Evolutionary conservation across 2,797 vertebrate genomes (phyloP).

Genomic region (Euphonia xanthogaster): DNA sequence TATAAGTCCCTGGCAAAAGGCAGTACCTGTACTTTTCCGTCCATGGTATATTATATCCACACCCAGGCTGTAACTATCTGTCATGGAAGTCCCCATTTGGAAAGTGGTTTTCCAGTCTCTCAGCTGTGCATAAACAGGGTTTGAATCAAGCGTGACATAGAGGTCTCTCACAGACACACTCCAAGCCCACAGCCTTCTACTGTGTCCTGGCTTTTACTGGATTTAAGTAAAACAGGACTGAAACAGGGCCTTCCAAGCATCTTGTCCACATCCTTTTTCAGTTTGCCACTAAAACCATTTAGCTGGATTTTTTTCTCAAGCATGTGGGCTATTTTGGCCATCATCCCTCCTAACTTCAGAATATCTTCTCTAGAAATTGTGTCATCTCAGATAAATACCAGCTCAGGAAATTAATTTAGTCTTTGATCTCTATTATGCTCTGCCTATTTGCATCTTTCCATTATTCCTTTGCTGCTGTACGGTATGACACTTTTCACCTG

Average conservation of each 20-base stretch:
- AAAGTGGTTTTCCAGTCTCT: constrained; percentile 22
- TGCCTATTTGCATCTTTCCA: not conserved
- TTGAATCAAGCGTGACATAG: not conserved
- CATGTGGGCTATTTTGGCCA: not conserved
- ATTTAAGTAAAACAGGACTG: not conserved
- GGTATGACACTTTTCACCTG: not conserved
- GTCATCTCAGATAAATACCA: not conserved
- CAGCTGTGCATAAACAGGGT: not conserved
- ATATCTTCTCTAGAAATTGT: not conserved
- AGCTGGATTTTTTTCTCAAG: not conserved
- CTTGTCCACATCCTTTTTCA: not conserved
- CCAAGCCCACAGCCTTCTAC: not conserved
- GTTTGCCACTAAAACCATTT: not conserved
- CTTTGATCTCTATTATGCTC: not conserved
- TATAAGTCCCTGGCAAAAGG: constrained; percentile 6
- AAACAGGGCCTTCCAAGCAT: not conserved
- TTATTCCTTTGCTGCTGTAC: not conserved
- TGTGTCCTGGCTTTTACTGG: not conserved
- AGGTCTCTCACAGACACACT: not conserved
- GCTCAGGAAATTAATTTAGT: not conserved
- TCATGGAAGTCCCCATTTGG: constrained; percentile 19
- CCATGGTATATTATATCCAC: constrained; percentile 32
- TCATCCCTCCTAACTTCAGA: not conserved
- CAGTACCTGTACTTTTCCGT: constrained; percentile 31
- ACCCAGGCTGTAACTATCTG: constrained; percentile 41